These are phyloP conservation scores for Nothocercus julius DNA, from an alignment of 2,113 vertebrate species.

Conservation along the genomic window DNA sequence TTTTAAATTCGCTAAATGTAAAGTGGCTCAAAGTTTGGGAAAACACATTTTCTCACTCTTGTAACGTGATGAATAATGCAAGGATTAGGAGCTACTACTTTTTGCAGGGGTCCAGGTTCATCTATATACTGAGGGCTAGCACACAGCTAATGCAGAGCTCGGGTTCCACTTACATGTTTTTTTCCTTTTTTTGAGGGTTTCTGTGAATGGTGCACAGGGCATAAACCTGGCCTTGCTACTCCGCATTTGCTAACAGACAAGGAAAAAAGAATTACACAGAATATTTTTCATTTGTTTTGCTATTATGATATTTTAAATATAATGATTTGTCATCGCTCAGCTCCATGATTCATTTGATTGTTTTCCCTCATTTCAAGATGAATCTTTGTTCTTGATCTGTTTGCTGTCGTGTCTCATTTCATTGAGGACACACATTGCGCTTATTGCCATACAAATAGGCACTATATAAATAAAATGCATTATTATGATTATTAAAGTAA, in stretches of 20 bases:
- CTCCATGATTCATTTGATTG: conserved; percentile 60
- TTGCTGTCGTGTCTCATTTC: conserved; percentile 63
- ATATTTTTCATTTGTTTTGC: conserved; percentile 58
- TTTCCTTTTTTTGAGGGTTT: not conserved
- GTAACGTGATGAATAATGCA: not conserved
- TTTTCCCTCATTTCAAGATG: conserved; percentile 49
- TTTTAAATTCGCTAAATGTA: conserved; percentile 30
- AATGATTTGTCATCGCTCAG: conserved; percentile 47
- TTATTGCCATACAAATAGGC: conserved; percentile 57
- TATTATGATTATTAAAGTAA: conserved; percentile 31
- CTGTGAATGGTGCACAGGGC: not conserved
- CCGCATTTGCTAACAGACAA: conserved; percentile 23
- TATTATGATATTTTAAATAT: conserved; percentile 60
- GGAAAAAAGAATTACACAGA: conserved; percentile 2
- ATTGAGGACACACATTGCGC: conserved; percentile 51
- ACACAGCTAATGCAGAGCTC: not conserved
- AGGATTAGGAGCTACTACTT: not conserved
- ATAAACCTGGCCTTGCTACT: not conserved
- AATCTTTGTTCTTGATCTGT: conserved; percentile 64
- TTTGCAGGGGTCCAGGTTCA: not conserved
- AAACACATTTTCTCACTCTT: conserved; percentile 23
- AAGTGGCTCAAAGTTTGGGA: conserved; percentile 51
- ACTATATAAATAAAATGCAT: conserved; percentile 55
- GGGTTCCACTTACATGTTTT: not conserved
- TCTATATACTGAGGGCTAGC: not conserved